Evolutionary conservation across 1,140 invertebrate species (phyloP).

Genomic region (Aradophagus sp.): DNA sequence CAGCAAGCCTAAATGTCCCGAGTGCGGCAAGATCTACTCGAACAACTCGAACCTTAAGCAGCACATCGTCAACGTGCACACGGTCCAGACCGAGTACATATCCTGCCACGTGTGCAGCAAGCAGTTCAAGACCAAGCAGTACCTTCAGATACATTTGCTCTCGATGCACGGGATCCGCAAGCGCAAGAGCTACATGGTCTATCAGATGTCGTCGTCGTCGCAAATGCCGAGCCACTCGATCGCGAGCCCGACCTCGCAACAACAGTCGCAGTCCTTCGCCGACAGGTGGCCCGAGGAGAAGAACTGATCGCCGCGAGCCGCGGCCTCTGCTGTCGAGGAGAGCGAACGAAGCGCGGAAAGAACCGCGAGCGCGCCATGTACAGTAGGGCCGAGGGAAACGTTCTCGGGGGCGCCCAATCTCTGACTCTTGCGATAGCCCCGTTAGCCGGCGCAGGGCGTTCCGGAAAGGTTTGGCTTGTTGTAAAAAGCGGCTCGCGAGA

Average conservation of each 20-base stretch:
- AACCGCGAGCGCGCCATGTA: too few relatives aligned
- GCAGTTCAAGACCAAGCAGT: constrained; percentile 82
- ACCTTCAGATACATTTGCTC: constrained; percentile 81
- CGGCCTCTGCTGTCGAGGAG: constrained; percentile 32
- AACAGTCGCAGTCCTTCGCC: constrained; percentile 57
- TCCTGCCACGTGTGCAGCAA: constrained; percentile 80
- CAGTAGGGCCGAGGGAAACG: constrained; percentile 9
- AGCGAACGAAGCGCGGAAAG: too few relatives aligned
- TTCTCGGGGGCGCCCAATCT: constrained; percentile 10
- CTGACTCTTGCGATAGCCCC: constrained; percentile 1
- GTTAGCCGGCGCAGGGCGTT: constrained; percentile 3
- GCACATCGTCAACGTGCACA: constrained; percentile 84
- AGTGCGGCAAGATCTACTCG: constrained; percentile 81
- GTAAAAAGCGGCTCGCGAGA: constrained; percentile 18
- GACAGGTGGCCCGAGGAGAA: constrained; percentile 66
- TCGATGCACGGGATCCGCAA: constrained; percentile 82
- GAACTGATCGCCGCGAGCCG: constrained; percentile 54
- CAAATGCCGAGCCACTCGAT: constrained; percentile 42
- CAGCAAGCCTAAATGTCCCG: constrained; percentile 79
- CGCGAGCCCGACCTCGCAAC: constrained; percentile 53
- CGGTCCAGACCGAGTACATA: constrained; percentile 79
- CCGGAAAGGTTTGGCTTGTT: constrained; percentile 9
- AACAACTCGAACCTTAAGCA: constrained; percentile 82
- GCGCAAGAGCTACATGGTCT: constrained; percentile 75
- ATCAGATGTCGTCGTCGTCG: constrained; percentile 65